A percentile compares a stretch with the other conserved stretches of the same genome.
These are phyloP conservation scores for Smittia sp. DNA, from an alignment of 2,888 invertebrate species.

Conservation along the genomic window DNA sequence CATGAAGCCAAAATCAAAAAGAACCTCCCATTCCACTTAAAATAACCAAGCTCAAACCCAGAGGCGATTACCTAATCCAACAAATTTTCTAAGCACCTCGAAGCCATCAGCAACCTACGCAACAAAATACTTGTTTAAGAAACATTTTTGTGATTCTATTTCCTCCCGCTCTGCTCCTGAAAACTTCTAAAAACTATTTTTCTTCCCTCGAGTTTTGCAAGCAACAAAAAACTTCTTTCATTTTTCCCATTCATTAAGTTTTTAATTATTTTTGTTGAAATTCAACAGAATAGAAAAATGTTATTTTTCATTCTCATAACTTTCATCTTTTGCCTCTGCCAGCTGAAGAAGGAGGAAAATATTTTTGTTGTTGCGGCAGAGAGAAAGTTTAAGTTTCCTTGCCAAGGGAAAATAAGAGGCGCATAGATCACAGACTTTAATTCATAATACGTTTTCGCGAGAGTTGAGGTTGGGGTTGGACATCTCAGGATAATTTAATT, in stretches of 20 bases:
- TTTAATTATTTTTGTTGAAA: conserved; percentile 35
- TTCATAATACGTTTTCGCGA: conserved; percentile 36
- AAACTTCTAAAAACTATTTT: neutral
- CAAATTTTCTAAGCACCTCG: too few relatives aligned
- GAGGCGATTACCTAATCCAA: too few relatives aligned
- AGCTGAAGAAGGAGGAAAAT: neutral
- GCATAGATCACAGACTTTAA: conserved; percentile 33
- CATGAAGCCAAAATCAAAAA: too few relatives aligned
- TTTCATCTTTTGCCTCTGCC: neutral
- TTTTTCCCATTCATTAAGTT: conserved; percentile 28
- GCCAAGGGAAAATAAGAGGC: neutral
- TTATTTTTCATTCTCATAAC: neutral
- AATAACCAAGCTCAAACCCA: too few relatives aligned
- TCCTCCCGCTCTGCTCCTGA: neutral
- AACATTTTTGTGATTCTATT: too few relatives aligned
- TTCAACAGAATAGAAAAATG: neutral
- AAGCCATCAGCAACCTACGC: too few relatives aligned
- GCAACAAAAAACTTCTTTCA: conserved; percentile 19
- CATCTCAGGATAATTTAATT: too few relatives aligned
- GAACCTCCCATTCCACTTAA: too few relatives aligned
- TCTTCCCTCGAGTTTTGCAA: neutral
- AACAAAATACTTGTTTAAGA: too few relatives aligned
- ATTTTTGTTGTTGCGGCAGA: neutral
- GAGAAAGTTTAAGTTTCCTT: conserved; percentile 6
- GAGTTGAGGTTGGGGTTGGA: too few relatives aligned